Conservation (phyloP, 2,797 vertebrate genomes). For the Cossypha caffra region DNA sequence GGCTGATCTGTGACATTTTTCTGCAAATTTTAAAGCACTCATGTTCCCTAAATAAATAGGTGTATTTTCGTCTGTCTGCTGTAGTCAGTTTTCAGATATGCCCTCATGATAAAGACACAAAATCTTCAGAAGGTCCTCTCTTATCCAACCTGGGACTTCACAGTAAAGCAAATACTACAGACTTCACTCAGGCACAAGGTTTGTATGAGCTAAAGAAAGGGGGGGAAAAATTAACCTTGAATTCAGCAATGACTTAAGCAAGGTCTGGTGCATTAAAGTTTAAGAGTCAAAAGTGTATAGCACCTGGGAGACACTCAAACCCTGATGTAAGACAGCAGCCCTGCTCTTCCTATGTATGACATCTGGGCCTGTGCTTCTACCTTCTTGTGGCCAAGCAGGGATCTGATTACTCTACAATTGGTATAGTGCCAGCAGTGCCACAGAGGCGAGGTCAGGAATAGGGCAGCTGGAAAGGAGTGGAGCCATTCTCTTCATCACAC, state of each 20-base stretch:
- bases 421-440: background rate
- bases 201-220: background rate
- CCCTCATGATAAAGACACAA: background rate
- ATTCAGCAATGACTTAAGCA: background rate
- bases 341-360: rapidly evolving
- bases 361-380: background rate
- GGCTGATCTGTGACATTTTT: background rate
- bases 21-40: background rate
- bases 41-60: background rate
- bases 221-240: background rate
- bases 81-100: background rate
- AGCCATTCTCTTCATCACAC: background rate
- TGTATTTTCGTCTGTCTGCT: background rate
- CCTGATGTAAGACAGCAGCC: background rate
- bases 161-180: background rate
- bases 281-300: background rate
- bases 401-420: background rate
- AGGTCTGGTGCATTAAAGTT: background rate
- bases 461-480: background rate
- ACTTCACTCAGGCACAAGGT: background rate
- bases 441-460: background rate
- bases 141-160: background rate
- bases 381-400: background rate
- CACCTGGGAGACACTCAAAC: background rate
- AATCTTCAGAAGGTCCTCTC: background rate